Conservation (phyloP, 2,113 vertebrate species). For the Prinia subflava region DNA sequence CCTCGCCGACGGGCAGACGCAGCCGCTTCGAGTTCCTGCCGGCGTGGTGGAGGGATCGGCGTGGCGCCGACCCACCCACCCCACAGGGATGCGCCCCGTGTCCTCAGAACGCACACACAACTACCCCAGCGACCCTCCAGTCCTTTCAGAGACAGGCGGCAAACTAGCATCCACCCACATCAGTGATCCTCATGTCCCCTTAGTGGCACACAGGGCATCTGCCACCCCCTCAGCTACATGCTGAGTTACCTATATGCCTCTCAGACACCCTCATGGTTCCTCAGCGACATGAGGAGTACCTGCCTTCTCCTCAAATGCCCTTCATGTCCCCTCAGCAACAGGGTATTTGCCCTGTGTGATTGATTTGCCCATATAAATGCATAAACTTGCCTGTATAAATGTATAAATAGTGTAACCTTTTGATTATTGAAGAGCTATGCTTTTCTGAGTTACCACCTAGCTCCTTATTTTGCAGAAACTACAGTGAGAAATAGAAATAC, state of each 20-base stretch:
- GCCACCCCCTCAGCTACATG: background rate
- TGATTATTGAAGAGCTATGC: background rate
- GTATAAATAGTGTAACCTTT: background rate
- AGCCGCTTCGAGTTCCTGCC: too few relatives aligned
- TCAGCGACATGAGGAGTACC: background rate
- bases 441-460: background rate
- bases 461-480: background rate
- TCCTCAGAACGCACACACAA: rapidly evolving
- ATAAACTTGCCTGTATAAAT: background rate
- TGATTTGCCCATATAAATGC: background rate
- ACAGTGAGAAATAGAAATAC: background rate
- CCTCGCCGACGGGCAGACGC: too few relatives aligned
- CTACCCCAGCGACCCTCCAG: background rate
- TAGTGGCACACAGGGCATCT: too few relatives aligned
- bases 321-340: background rate
- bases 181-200: background rate
- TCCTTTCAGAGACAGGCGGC: background rate
- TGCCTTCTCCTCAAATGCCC: background rate
- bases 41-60: rapidly evolving
- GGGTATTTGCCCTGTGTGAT: background rate
- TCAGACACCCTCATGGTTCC: background rate
- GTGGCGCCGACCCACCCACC: rapidly evolving
- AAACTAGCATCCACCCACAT: too few relatives aligned
- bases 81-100: too few relatives aligned
- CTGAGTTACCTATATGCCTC: too few relatives aligned